These are phyloP conservation scores for Lissocephala sabroskyi DNA, from an alignment of 2,888 invertebrate species.

Conservation along the genomic window DNA sequence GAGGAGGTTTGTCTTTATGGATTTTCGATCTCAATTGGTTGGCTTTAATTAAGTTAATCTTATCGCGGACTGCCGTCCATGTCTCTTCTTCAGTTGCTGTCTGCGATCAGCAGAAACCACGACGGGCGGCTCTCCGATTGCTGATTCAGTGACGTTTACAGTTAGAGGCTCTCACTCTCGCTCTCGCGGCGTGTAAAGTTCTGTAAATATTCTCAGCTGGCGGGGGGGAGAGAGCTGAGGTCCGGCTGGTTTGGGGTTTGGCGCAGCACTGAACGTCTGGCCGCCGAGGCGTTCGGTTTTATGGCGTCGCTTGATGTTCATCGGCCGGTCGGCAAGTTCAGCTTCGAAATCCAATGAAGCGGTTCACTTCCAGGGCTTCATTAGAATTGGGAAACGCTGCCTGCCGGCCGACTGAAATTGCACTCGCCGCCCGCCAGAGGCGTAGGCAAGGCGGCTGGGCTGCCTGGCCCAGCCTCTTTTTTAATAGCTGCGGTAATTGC, in stretches of 20 bases:
- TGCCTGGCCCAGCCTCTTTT: too few species aligned
- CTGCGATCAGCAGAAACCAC: too few species aligned
- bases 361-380: not conserved
- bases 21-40: not conserved
- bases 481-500: too few species aligned
- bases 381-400: too few species aligned
- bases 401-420: not conserved
- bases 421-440: not conserved
- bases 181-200: too few species aligned
- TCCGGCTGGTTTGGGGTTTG: slow-evolving; percentile 34
- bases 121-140: too few species aligned
- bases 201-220: too few species aligned
- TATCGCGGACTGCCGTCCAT: not conserved
- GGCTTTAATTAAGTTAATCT: slow-evolving; percentile 19
- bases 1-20: too few species aligned
- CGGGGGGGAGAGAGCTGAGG: not conserved
- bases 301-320: not conserved
- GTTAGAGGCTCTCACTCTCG: not conserved
- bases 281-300: not conserved
- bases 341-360: not conserved
- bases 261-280: slow-evolving; percentile 47
- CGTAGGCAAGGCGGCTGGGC: too few species aligned
- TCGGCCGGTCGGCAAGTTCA: slow-evolving; percentile 2
- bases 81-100: too few species aligned
- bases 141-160: slow-evolving; percentile 2